Percentiles rank a stretch among this genome's conserved stretches.
These are phyloP conservation scores for Radopholus similis DNA, from an alignment of 1,140 invertebrate genomes.

Conservation along the genomic window DNA sequence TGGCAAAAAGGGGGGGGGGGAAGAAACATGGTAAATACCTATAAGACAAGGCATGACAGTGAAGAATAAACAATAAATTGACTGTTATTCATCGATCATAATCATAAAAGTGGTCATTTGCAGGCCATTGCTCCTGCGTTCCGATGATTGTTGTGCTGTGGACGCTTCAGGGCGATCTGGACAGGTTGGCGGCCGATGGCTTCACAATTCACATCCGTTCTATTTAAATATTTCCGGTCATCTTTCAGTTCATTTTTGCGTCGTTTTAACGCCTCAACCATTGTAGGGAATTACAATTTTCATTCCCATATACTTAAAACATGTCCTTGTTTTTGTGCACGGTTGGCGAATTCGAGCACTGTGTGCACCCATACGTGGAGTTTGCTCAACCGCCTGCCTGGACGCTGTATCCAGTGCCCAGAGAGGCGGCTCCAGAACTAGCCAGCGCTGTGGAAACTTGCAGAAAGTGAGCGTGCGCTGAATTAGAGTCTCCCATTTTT, in stretches of 20 bases:
- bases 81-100: too few species aligned
- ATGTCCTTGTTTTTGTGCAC: too few species aligned
- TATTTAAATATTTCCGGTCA: not conserved
- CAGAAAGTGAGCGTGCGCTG: conserved; percentile 12
- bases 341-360: conserved; percentile 26
- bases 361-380: conserved; percentile 27
- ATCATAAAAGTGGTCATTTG: too few species aligned
- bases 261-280: conserved; percentile 38
- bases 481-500: conserved; percentile 13
- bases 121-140: conserved; percentile 25
- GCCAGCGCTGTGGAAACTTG: conserved; percentile 17
- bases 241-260: conserved; percentile 30
- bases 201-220: not conserved
- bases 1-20: too few species aligned
- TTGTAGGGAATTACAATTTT: too few species aligned
- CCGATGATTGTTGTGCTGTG: conserved; percentile 36
- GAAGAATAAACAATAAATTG: too few species aligned
- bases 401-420: conserved; percentile 7
- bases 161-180: conserved; percentile 36
- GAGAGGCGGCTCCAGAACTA: not conserved
- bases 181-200: conserved; percentile 2
- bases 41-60: too few species aligned
- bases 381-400: conserved; percentile 23
- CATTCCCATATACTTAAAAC: too few species aligned
- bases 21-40: too few species aligned